phyloP scores from a whole-genome alignment of 2,888 invertebrate genomes.

The Sceliomorpha sp. region DNA sequence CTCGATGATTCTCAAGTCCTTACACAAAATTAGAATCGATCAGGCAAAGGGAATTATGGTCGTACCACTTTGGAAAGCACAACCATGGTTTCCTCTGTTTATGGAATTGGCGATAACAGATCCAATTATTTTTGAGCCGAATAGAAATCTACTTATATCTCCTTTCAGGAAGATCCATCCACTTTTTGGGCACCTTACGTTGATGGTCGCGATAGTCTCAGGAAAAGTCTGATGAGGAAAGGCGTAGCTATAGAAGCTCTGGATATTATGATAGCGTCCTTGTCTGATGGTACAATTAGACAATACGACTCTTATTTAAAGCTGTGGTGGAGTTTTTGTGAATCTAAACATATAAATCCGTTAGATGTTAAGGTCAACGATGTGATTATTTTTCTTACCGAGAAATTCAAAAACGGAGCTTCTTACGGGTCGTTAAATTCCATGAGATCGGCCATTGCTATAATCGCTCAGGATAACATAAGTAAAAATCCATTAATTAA shows the following conservation, averaged over 20 bases:
- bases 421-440: too few species aligned
- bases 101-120: constrained; percentile 1
- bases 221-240: constrained; percentile 49
- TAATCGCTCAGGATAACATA: too few species aligned
- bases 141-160: constrained; percentile 14
- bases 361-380: too few species aligned
- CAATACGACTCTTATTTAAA: too few species aligned
- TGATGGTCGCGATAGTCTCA: constrained; percentile 57
- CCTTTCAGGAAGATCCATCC: constrained; percentile 59
- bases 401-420: too few species aligned
- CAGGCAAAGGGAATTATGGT: constrained; percentile 64
- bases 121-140: too few species aligned
- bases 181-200: constrained; percentile 4
- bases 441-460: too few species aligned
- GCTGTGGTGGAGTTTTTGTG: too few species aligned
- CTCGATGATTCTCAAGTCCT: constrained; percentile 32
- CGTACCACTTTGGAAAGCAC: constrained; percentile 61
- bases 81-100: constrained; percentile 59
- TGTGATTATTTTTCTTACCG: too few species aligned
- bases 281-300: too few species aligned
- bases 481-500: too few species aligned
- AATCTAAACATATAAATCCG: too few species aligned
- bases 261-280: constrained; percentile 50
- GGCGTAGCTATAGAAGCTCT: constrained; percentile 36
- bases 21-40: constrained; percentile 56